Conservation (phyloP, 2,113 vertebrate genomes). For the Gambusia holbrooki region DNA sequence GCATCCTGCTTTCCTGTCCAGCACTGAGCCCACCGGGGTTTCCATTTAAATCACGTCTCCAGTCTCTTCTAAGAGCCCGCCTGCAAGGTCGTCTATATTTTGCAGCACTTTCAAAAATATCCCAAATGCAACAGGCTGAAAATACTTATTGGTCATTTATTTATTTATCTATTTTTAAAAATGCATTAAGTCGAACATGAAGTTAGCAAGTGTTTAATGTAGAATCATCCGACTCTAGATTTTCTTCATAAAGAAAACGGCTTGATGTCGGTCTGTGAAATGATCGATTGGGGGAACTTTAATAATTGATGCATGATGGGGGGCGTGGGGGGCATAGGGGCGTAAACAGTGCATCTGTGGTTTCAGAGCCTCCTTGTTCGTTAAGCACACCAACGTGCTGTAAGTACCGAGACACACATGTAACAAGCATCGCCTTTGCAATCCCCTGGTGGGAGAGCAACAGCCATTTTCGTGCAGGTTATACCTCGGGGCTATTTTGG, state of each 20-base stretch:
- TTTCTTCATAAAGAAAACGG: slow-evolving; percentile 60
- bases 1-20: slow-evolving; percentile 45
- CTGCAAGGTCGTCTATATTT: slow-evolving; percentile 12
- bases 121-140: slow-evolving; percentile 8
- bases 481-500: slow-evolving; percentile 70
- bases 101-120: slow-evolving; percentile 16
- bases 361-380: slow-evolving; percentile 72
- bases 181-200: slow-evolving; percentile 38
- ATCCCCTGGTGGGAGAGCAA: slow-evolving; percentile 70
- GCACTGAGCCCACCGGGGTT: slow-evolving; percentile 41
- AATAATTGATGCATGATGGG: slow-evolving; percentile 83
- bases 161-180: slow-evolving; percentile 1
- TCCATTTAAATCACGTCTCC: slow-evolving; percentile 55
- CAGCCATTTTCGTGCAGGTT: slow-evolving; percentile 69
- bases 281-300: slow-evolving; percentile 79
- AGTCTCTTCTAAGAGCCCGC: slow-evolving; percentile 2
- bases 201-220: slow-evolving; percentile 68
- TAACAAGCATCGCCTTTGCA: slow-evolving; percentile 63
- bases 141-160: slow-evolving; percentile 33
- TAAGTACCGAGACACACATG: slow-evolving; percentile 66
- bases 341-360: slow-evolving; percentile 78
- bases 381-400: slow-evolving; percentile 75
- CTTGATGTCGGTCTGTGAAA: slow-evolving; percentile 76
- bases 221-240: slow-evolving; percentile 64
- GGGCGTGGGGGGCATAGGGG: slow-evolving; percentile 61